These are phyloP conservation scores for Choloepus didactylus DNA, from an alignment of 2,797 vertebrate genomes.

Conservation along the genomic window DNA sequence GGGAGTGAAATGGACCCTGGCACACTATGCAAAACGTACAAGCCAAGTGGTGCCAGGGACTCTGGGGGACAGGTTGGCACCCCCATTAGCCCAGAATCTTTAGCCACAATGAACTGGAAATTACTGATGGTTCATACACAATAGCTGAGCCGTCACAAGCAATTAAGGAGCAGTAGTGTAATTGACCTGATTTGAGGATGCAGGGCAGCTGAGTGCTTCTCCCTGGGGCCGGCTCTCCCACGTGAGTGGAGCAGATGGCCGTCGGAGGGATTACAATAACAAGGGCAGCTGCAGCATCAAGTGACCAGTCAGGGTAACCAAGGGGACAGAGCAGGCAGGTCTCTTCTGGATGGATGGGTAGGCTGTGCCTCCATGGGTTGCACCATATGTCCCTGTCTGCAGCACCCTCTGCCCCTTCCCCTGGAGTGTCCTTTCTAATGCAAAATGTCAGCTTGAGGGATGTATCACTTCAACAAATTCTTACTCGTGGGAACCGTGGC, in stretches of 20 bases:
- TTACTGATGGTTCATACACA: slow-evolving; percentile 77
- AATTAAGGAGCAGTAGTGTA: slow-evolving; percentile 74
- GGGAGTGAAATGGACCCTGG: slow-evolving; percentile 48
- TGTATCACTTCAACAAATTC: slow-evolving; percentile 34
- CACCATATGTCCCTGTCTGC: slow-evolving; percentile 75
- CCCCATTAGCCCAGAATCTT: slow-evolving; percentile 77
- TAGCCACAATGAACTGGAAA: slow-evolving; percentile 80
- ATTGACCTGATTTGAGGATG: slow-evolving; percentile 75
- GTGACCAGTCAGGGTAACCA: slow-evolving; percentile 77
- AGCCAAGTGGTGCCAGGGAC: slow-evolving; percentile 27
- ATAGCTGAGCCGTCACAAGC: slow-evolving; percentile 70
- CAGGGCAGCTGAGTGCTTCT: slow-evolving; percentile 72
- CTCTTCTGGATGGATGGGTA: slow-evolving; percentile 75
- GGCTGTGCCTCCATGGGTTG: background rate
- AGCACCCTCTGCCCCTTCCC: background rate
- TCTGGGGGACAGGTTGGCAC: slow-evolving; percentile 67
- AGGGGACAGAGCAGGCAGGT: slow-evolving; percentile 72
- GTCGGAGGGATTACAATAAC: slow-evolving; percentile 76
- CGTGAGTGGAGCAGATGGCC: slow-evolving; percentile 71
- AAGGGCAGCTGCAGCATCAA: slow-evolving; percentile 75
- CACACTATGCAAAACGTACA: slow-evolving; percentile 46
- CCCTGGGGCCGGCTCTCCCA: slow-evolving; percentile 69
- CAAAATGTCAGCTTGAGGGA: background rate
- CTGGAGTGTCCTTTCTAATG: background rate
- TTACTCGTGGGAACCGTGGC: background rate